A percentile compares a stretch with the other conserved stretches of the same genome.
Conservation (phyloP, 2,113 vertebrate species). For the Anarhynchus alexandrinus region DNA sequence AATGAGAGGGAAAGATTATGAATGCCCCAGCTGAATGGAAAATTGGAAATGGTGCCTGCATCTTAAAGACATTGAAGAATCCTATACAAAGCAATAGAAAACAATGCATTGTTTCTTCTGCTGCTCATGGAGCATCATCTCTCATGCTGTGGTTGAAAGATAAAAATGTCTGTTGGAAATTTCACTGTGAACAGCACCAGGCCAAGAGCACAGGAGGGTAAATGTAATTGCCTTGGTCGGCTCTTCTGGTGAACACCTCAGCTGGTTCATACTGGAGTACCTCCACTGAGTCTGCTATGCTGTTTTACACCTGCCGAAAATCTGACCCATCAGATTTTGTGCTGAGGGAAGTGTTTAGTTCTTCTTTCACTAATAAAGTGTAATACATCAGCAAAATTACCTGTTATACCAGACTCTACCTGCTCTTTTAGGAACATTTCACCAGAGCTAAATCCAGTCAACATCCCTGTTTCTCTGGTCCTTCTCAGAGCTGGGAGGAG, state of each 20-base stretch:
- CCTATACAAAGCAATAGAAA: not conserved
- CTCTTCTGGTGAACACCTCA: not conserved
- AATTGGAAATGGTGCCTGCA: not conserved
- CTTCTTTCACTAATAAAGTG: not conserved
- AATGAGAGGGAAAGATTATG: not conserved
- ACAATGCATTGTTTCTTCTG: not conserved
- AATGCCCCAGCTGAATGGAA: not conserved
- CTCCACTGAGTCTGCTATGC: not conserved
- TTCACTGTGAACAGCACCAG: not conserved
- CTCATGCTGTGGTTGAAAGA: not conserved
- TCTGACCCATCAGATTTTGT: not conserved
- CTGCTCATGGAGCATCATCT: not conserved
- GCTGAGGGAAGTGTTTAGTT: not conserved
- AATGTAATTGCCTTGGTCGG: not conserved
- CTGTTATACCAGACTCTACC: not conserved
- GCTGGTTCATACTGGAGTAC: not conserved
- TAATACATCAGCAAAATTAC: not conserved
- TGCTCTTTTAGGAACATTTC: not conserved
- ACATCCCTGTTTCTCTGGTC: not conserved
- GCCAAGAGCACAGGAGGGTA: not conserved
- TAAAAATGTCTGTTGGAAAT: not conserved
- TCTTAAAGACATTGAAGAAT: not conserved
- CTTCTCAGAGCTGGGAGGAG: not conserved
- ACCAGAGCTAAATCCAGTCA: not conserved
- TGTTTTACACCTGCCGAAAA: not conserved